Base-by-base conservation (phyloP, 1,140 invertebrate species). In the Bilobella aurantiaca region DNA sequence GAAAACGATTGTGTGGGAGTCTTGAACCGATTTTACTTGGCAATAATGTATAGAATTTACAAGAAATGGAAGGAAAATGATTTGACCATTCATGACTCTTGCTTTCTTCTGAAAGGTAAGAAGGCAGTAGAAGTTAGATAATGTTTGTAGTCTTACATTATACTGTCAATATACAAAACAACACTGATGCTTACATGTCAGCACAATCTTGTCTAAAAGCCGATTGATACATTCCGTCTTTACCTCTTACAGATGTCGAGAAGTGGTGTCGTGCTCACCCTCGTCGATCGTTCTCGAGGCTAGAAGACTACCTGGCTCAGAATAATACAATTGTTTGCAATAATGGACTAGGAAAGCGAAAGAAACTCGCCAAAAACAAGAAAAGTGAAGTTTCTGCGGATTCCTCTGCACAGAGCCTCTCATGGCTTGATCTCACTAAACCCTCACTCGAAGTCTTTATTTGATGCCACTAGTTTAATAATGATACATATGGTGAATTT, bases 101-200 rank as follows among this genome's bases (percentile, higher is more conserved):
- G n/a, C n/a, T n/a, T n/a, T 75, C 76, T 82, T 34, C 72, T 82
- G 12, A 79, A 81, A 78, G 79, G 81, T 81, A 71, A n/a, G n/a
- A n/a, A n/a, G n/a, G n/a, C n/a, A n/a, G n/a, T n/a, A n/a, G n/a
- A n/a, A n/a, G n/a, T n/a, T n/a, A n/a, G n/a, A n/a, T n/a, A n/a
- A n/a, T n/a, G n/a, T n/a, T n/a, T n/a, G n/a, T n/a, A n/a, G n/a
- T n/a, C n/a, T n/a, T n/a, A n/a, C n/a, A n/a, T n/a, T n/a, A n/a
- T n/a, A n/a, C n/a, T n/a, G n/a, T n/a, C n/a, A n/a, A n/a, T n/a
- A n/a, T n/a, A n/a, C n/a, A n/a, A n/a, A n/a, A n/a, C n/a, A n/a
- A n/a, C n/a, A n/a, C n/a, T n/a, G n/a, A n/a, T n/a, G n/a, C n/a
- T n/a, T n/a, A n/a, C n/a, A n/a, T n/a, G n/a, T n/a, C n/a, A 67